Base-by-base conservation (phyloP, 1,140 invertebrate species). In the Stegodyphus dumicola region DNA sequence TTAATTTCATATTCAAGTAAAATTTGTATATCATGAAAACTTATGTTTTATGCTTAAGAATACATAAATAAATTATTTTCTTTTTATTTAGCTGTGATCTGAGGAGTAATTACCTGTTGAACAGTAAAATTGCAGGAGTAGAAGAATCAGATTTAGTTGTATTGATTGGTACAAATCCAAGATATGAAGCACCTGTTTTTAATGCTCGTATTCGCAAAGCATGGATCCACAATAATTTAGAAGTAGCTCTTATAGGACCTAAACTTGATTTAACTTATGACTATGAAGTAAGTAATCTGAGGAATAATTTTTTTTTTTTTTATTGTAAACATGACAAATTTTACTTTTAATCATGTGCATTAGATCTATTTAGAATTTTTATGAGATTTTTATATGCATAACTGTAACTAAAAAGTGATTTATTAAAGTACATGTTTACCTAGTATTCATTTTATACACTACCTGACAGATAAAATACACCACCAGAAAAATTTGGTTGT, bases 111-210 rank as follows among this genome's bases (percentile, higher is more conserved):
- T 99, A 99, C 90, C 90, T 99, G 54, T 91, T 99, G 10, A 99
- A 99, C 90, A 95, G 95, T 53, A 94, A 92, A 88, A 99, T 99
- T 88, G 93, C 93, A 56, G 95, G 94, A 91, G 88, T 90, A 89
- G 91, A 86, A 81, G 94, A 99, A 88, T 95, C 97, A 13, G 99
- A 99, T 92, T 93, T 96, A 49, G 92, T 99, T 51, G 90, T 99
- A 5, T 91, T 99, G 5, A 94, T 99, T 88, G 99, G 98, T 86
- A 98, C 97, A 6, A 99, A 99, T 93, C 96, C 98, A 0, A 93
- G 99, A 81, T 98, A 96, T 90, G 98, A 99, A 92, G 98, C 99
- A n/a, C 97, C 99, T 7, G 91, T 99, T 7, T 92, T 99, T 15
- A 99, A 99, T 92, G 95, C 98, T 0, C 93, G 98, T 88, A 94